Percentiles rank a stretch among this genome's conserved stretches.
phyloP scores from a whole-genome alignment of 2,888 invertebrate species.

The Exephanes ischioxanthus region DNA sequence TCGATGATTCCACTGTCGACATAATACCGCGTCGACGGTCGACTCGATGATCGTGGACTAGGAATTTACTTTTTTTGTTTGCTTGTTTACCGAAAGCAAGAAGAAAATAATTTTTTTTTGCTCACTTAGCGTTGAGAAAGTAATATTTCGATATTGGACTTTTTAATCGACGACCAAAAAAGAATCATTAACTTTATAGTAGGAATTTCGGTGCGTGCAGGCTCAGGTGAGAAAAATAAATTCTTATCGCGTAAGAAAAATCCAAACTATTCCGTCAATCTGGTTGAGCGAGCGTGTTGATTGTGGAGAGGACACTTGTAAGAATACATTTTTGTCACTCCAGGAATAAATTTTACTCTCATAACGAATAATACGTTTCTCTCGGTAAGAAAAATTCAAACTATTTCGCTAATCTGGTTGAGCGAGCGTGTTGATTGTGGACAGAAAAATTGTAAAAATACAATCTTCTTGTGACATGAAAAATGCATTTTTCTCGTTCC shows the following conservation, averaged over 20 bases:
- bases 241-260: not conserved
- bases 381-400: not conserved
- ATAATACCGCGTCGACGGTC: not conserved
- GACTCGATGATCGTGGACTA: not conserved
- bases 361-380: too few relatives aligned
- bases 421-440: not conserved
- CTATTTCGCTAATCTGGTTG: not conserved
- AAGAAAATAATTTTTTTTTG: too few relatives aligned
- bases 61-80: not conserved
- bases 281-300: not conserved
- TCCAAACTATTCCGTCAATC: not conserved
- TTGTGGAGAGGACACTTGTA: too few relatives aligned
- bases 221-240: too few relatives aligned
- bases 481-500: too few relatives aligned
- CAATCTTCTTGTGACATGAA: too few relatives aligned
- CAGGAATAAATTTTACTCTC: too few relatives aligned
- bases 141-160: too few relatives aligned
- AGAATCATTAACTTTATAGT: not conserved
- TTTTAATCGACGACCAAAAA: not conserved
- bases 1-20: constrained; percentile 21
- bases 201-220: not conserved
- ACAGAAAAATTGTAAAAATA: too few relatives aligned
- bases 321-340: too few relatives aligned
- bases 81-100: not conserved
- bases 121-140: too few relatives aligned